phyloP scores from a whole-genome alignment of 2,888 invertebrate genomes.

The Megamerina dolium region DNA sequence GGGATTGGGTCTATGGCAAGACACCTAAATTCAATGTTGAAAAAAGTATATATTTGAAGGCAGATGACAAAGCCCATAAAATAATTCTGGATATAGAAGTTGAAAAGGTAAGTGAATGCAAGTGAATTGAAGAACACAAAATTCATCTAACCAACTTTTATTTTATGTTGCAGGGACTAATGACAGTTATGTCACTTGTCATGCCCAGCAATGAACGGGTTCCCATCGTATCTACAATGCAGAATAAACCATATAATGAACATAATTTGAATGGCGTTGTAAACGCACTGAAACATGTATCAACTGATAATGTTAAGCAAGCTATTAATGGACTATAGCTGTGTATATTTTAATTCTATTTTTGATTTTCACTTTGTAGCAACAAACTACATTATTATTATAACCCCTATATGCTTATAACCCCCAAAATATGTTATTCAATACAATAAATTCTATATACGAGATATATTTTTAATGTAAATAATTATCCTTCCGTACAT shows the following conservation, averaged over 20 bases:
- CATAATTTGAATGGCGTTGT: conserved; percentile 45
- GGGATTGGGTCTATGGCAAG: conserved; percentile 85
- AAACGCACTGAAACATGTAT: conserved; percentile 45
- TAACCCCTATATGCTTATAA: no score
- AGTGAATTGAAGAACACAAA: background rate
- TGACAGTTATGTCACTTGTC: conserved; percentile 41
- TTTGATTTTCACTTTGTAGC: no score
- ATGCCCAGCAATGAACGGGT: conserved; percentile 44
- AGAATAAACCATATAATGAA: conserved; percentile 43
- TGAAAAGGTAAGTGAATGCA: conserved; percentile 37
- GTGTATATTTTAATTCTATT: no score
- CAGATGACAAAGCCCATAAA: conserved; percentile 53
- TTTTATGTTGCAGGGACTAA: conserved; percentile 35
- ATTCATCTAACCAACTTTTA: background rate
- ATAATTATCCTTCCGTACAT: no score
- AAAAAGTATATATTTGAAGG: conserved; percentile 47
- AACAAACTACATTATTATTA: no score
- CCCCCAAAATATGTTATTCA: no score
- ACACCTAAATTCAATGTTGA: conserved; percentile 76
- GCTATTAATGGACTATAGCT: conserved; percentile 44
- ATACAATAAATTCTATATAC: no score
- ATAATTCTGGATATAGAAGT: conserved; percentile 55
- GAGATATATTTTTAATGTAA: no score
- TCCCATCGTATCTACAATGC: conserved; percentile 45
- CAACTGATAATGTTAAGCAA: conserved; percentile 48